Conservation (phyloP, 1,140 invertebrate species). For the Drosophila kepulauana region DNA sequence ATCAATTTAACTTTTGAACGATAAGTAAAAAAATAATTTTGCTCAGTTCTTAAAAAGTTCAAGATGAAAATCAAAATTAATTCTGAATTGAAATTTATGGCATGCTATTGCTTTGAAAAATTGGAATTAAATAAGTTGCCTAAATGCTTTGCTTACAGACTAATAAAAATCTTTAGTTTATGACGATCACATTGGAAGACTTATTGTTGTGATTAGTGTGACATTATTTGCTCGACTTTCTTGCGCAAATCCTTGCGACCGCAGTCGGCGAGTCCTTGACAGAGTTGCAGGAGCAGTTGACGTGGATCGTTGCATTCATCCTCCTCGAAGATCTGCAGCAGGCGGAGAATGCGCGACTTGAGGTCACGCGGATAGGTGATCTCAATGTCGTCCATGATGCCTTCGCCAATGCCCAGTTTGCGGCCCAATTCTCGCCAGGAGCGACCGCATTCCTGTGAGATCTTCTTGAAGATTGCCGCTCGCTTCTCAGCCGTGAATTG, state of each 20-base stretch:
- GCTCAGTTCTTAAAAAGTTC: too few relatives aligned
- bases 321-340: conserved; percentile 69
- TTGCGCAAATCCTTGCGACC: conserved; percentile 73
- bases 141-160: too few relatives aligned
- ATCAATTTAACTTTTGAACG: too few relatives aligned
- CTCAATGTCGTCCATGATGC: conserved; percentile 85
- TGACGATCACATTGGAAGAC: neutral
- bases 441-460: conserved; percentile 84
- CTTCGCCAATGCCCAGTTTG: conserved; percentile 85
- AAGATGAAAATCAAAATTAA: too few relatives aligned
- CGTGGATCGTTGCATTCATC: conserved; percentile 71
- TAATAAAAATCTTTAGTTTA: too few relatives aligned
- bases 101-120: too few relatives aligned
- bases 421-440: conserved; percentile 86
- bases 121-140: too few relatives aligned
- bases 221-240: conserved; percentile 74
- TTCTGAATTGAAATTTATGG: too few relatives aligned
- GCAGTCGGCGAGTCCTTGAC: conserved; percentile 57
- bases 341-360: conserved; percentile 60
- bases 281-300: conserved; percentile 59
- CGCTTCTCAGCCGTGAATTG: conserved; percentile 66
- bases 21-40: too few relatives aligned
- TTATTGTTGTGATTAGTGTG: conserved; percentile 35
- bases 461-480: conserved; percentile 59
- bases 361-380: conserved; percentile 66